Evolutionary conservation across 2,797 vertebrate genomes (phyloP), one percentile per base, ranked within the genome.

Genomic region (Diplodus puntazzo): DNA sequence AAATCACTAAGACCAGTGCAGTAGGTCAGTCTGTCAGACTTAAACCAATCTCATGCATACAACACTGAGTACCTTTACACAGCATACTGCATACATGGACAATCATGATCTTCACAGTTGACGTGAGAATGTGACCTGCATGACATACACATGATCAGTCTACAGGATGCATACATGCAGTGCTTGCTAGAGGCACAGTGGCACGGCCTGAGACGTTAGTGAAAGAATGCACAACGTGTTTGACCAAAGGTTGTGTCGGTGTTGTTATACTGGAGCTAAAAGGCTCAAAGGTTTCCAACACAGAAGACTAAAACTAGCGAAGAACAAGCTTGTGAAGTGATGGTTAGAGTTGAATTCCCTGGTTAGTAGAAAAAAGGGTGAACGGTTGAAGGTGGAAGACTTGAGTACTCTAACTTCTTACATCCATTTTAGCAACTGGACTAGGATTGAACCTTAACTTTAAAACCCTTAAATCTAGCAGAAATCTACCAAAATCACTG

Each of bases 131-230:
- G 52, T 27, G 43, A 75, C 55, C 58, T 66, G 60, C 54, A 59
- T 0, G 5, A 30, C 72, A 65, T 13, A 54, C 65, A 79, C 45
- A 69, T 48, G 67, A 67, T 79, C 75, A 34, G 46, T 79, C 16
- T 12, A 69, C 60, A 79, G 60, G 63, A 45, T 43, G 45, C 54
- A 69, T 53, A 30, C 74, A 83, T 82, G 75, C 81, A 84, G 81
- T 63, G 59, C 11, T 67, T 62, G 57, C 70, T 54, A 82, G 64
- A 72, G 27, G 43, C 17, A 11, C n/a, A 66, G 53, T 18, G 39
- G 48, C 34, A 39, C 2, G 34, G 34, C 34, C 27, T 30, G n/a
- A 27, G 46, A 49, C 25, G 53, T 81, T 45, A 71, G 63, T 75
- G 55, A 77, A 48, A 48, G 18, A 43, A n/a, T 55, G 53, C 57